Evolutionary conservation across 1,140 invertebrate genomes (phyloP).

Genomic region (Idris sp.): DNA sequence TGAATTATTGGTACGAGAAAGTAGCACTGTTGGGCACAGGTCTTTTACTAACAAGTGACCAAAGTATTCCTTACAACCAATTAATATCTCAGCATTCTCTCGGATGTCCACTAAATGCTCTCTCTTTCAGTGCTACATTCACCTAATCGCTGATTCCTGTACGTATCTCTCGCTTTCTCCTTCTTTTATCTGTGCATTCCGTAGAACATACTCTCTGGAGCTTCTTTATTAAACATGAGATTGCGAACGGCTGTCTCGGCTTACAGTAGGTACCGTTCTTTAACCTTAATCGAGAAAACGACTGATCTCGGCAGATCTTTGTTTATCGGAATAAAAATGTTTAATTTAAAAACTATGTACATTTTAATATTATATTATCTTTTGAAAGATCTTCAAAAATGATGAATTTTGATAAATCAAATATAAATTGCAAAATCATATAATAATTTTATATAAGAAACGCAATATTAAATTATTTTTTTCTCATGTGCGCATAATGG

Average conservation of each 20-base stretch:
- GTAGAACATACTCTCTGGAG: slow-evolving; percentile 11
- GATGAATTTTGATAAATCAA: too few relatives aligned
- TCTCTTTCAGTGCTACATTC: slow-evolving; percentile 52
- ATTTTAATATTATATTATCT: too few relatives aligned
- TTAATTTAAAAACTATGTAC: too few relatives aligned
- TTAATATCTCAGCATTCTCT: slow-evolving; percentile 36
- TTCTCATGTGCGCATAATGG: too few relatives aligned
- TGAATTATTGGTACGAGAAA: too few relatives aligned
- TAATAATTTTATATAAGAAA: too few relatives aligned
- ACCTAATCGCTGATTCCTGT: slow-evolving; percentile 31
- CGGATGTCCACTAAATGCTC: slow-evolving; percentile 49
- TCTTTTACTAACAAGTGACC: too few relatives aligned
- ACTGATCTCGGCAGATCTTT: slow-evolving; percentile 6
- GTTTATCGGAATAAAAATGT: too few relatives aligned
- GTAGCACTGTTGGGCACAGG: too few relatives aligned
- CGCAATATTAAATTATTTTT: too few relatives aligned
- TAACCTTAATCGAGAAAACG: slow-evolving; percentile 43
- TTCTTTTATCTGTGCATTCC: slow-evolving; percentile 46
- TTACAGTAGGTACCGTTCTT: slow-evolving; percentile 49
- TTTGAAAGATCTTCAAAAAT: too few relatives aligned
- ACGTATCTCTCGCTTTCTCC: slow-evolving; percentile 39
- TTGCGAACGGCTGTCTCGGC: slow-evolving; percentile 10
- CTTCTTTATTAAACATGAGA: slow-evolving; percentile 44
- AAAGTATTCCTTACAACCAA: slow-evolving; percentile 1
- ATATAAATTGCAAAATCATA: too few relatives aligned